Conservation (phyloP, 2,888 invertebrate species). For the Suillia variegata region DNA sequence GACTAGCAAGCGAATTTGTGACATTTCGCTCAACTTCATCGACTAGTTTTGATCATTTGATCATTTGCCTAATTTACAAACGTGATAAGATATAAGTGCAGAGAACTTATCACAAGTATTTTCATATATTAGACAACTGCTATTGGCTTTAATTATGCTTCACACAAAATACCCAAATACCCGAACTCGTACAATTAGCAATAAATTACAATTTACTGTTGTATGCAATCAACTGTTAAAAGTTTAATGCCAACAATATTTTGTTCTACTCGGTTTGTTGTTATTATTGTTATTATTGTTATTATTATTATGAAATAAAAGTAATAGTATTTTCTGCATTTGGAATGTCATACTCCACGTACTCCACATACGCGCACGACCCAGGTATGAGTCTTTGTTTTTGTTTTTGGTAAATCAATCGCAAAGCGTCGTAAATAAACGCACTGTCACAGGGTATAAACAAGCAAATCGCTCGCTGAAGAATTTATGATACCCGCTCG, state of each 20-base stretch:
- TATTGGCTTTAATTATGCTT: too few relatives aligned
- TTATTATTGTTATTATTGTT: too few relatives aligned
- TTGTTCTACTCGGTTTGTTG: too few relatives aligned
- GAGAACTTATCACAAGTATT: too few relatives aligned
- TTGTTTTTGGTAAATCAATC: neutral
- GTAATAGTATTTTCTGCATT: neutral
- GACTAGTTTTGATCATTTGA: too few relatives aligned
- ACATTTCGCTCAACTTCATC: too few relatives aligned
- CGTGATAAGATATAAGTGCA: too few relatives aligned
- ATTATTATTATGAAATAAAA: neutral
- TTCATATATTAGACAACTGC: too few relatives aligned
- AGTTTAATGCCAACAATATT: neutral
- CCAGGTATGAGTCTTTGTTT: neutral
- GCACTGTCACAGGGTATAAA: neutral
- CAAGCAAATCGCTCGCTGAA: slow-evolving; percentile 1
- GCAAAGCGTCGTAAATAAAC: neutral
- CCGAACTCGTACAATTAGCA: neutral
- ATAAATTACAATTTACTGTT: neutral
- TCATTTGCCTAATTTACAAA: too few relatives aligned
- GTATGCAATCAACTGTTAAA: slow-evolving; percentile 3
- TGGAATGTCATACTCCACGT: neutral
- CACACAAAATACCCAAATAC: too few relatives aligned
- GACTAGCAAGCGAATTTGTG: too few relatives aligned
- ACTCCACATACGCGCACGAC: too few relatives aligned
- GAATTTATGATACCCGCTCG: slow-evolving; percentile 1